Base-by-base conservation (phyloP, 2,888 invertebrate species). In the Oscheius onirici region DNA sequence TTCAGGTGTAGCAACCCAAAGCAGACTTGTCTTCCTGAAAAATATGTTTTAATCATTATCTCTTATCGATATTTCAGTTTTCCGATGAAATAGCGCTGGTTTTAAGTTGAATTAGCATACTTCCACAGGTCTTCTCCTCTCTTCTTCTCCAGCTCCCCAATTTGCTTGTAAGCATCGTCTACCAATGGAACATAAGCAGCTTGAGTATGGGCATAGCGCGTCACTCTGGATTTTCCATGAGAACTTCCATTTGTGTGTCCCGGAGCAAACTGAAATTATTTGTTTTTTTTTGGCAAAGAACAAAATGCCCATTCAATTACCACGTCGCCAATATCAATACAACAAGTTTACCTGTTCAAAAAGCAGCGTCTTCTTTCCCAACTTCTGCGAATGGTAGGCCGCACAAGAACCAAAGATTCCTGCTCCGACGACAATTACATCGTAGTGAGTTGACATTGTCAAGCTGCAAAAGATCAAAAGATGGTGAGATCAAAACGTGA, bases 141-240 rank as follows among this genome's bases (percentile, higher is more conserved):
- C 17, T 69, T 69, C 63, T 71, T 72, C 52, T 81, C 81, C 43
- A 81, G 41, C 13, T 81, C 78, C 6, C 60, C 76, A 22, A 81
- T 78, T 34, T 81, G 79, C 6, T 71, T 61, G 60, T 80, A 81
- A 0, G 81, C 67, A 41, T 80, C 79, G 17, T 68, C 70, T 10
- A 81, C 79, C 6, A 81, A 43, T 1, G 76, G 76, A 20, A 85
- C 68, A 68, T 83, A 85, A 11, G 77, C 72, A 0, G 73, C 67
- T 11, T 84, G 75, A 17, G 75, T 76, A 68, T 86, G 86, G 8
- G 83, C 84, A 54, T 80, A 81, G n/a, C 86, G 82, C 52, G 83
- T 86, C 69, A 86, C 86, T 24, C 86, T 65, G 20, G 83, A 84
- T 11, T 75, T 79, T 40, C 86, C 86, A 58, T 86, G 86, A 10